Evolutionary conservation across 2,113 vertebrate species (phyloP).

Genomic region (Labrus mixtus): DNA sequence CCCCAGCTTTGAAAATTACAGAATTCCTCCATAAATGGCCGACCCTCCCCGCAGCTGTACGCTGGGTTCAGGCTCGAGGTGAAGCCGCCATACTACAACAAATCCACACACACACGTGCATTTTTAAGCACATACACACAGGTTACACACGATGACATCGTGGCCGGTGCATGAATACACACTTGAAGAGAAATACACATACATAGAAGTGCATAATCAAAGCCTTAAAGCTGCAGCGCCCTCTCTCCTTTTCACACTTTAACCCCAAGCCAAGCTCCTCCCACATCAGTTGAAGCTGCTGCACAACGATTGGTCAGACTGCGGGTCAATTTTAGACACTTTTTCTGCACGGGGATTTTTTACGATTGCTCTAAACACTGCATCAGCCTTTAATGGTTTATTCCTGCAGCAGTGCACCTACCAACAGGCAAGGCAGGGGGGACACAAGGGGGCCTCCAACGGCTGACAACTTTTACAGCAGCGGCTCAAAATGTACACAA

Average conservation of each 20-base stretch:
- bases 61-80: constrained; percentile 72
- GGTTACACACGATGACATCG: neutral
- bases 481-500: too few relatives aligned
- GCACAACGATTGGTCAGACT: constrained; percentile 39
- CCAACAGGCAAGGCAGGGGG: too few relatives aligned
- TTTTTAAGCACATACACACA: constrained; percentile 1
- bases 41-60: constrained; percentile 58
- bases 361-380: neutral
- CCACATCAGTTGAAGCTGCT: constrained; percentile 47
- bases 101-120: constrained; percentile 3
- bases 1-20: constrained; percentile 84
- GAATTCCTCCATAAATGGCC: constrained; percentile 83
- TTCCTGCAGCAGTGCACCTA: too few relatives aligned
- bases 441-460: too few relatives aligned
- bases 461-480: too few relatives aligned
- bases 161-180: neutral
- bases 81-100: constrained; percentile 58
- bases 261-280: constrained; percentile 50
- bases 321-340: too few relatives aligned
- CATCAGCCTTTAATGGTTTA: too few relatives aligned
- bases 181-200: neutral
- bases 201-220: constrained; percentile 20
- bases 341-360: too few relatives aligned
- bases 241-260: constrained; percentile 35
- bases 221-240: neutral